phyloP scores from a whole-genome alignment of 2,888 invertebrate genomes.

The Cantharis lateralis region DNA sequence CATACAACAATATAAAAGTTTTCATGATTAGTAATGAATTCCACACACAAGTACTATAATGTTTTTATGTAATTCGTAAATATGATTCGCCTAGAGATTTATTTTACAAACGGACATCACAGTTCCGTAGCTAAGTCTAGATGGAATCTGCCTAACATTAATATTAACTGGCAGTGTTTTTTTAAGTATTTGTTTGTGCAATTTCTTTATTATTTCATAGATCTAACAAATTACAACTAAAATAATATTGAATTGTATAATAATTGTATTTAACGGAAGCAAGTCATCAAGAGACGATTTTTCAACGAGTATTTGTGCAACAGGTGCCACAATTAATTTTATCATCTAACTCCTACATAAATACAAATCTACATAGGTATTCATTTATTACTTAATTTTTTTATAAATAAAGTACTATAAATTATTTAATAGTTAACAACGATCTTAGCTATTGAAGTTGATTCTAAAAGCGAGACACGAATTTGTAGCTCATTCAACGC shows the following conservation, averaged over 20 bases:
- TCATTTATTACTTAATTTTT: slow-evolving; percentile 46
- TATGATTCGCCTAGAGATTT: slow-evolving; percentile 3
- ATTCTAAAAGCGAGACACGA: slow-evolving; percentile 53
- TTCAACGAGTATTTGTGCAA: slow-evolving; percentile 49
- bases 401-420: slow-evolving; percentile 43
- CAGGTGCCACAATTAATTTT: slow-evolving; percentile 49
- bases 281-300: neutral
- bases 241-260: neutral
- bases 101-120: slow-evolving; percentile 35
- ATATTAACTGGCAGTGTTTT: slow-evolving; percentile 52
- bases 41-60: neutral
- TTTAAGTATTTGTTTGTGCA: slow-evolving; percentile 48
- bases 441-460: slow-evolving; percentile 55
- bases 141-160: slow-evolving; percentile 52
- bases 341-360: slow-evolving; percentile 41
- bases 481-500: slow-evolving; percentile 19
- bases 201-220: slow-evolving; percentile 27
- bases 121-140: slow-evolving; percentile 36
- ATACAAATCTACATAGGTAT: slow-evolving; percentile 43
- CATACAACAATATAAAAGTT: neutral
- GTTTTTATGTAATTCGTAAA: slow-evolving; percentile 3
- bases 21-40: neutral
- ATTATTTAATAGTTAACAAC: slow-evolving; percentile 54
- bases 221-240: slow-evolving; percentile 17
- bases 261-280: neutral